Evolutionary conservation across 2,797 vertebrate species (phyloP).

Genomic region (Eospalax fontanierii): DNA sequence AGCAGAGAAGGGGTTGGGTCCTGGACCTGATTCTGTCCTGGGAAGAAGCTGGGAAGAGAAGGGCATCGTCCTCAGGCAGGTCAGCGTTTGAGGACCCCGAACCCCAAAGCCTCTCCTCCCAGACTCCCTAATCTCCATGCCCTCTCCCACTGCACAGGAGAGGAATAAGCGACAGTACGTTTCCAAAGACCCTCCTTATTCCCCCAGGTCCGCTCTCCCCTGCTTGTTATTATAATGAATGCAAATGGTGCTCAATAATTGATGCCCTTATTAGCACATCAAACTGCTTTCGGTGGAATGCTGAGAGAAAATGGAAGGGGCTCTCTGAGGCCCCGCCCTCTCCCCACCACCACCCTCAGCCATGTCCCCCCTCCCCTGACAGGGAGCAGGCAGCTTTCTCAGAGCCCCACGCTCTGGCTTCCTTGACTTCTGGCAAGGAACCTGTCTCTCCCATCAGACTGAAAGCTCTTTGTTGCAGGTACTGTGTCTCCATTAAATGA

Average conservation of each 20-base stretch:
- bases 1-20: no score
- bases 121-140: not conserved
- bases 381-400: not conserved
- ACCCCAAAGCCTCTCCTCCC: not conserved
- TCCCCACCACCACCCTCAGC: not conserved
- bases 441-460: not conserved
- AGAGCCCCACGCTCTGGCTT: not conserved
- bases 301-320: not conserved
- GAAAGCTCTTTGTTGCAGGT: not conserved
- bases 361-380: not conserved
- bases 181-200: constrained; percentile 62
- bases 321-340: constrained; percentile 16
- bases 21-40: not conserved
- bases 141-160: not conserved
- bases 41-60: not conserved
- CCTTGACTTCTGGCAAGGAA: not conserved
- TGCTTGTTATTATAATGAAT: constrained; percentile 73
- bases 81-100: not conserved
- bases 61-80: not conserved
- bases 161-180: not conserved
- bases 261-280: constrained; percentile 83
- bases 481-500: not conserved
- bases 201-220: not conserved
- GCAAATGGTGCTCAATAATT: constrained; percentile 77
- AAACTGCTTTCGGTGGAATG: constrained; percentile 69